Evolutionary conservation across 2,113 vertebrate species (phyloP), one percentile per base, ranked within the genome.

Genomic region (Taxidea taxus): DNA sequence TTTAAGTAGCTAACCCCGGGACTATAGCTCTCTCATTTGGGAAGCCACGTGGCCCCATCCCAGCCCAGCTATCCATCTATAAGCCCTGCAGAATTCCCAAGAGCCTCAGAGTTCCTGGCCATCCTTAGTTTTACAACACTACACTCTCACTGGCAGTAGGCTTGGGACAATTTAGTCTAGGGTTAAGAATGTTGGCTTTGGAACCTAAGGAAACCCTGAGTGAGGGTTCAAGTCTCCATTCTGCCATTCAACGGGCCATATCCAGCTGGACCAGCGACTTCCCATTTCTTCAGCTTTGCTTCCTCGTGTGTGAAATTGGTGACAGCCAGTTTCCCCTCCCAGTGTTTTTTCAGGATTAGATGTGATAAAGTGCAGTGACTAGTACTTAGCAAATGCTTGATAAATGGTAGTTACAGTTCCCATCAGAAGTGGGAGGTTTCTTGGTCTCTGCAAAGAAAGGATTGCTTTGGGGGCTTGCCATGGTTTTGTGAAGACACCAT

Each of bases 1-100:
- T 94, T 96, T 93, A 87, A 70, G 56, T 93, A 91, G 47, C 68
- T 93, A 70, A 93, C 56, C 77, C 62, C 68, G 7, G 75, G 14
- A 91, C 85, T 56, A 77, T 6, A 92, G 58, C 66, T 47, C 51
- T 82, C 60, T 89, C 42, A 56, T 14, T 89, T 11, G 51, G 34
- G 21, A 94, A 81, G 74, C 60, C 56, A 25, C 13, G 44, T 6
- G 86, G 31, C 64, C 21, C 5, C 0, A 1, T 87, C 94, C 88
- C 86, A 96, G 87, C 94, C 88, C 86, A 96, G 87, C 92, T 84
- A 84, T 51, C 60, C 74, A 37, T 51, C 82, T 70, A 4, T 23
- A 39, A 90, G 42, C 34, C 31, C 77, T 29, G 82, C 16, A 39
- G 85, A 64, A 72, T 54, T 62, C 49, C 60, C 75, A 34, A 77